A percentile compares a stretch with the other conserved stretches of the same genome.
phyloP scores from a whole-genome alignment of 1,140 invertebrate genomes.

The Meloidogyne exigua region DNA sequence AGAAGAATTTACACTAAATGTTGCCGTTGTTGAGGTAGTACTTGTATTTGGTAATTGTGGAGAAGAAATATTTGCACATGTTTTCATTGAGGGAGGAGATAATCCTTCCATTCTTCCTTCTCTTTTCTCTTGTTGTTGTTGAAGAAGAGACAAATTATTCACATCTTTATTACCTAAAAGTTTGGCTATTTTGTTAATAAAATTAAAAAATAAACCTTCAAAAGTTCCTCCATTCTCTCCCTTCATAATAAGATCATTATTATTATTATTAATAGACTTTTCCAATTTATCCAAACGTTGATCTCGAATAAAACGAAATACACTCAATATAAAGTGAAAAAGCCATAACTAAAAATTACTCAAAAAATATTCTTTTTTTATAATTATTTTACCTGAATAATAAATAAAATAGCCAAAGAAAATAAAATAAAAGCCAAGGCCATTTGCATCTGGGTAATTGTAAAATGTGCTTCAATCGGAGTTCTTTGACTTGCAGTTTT shows the following conservation, averaged over 20 bases:
- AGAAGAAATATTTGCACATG: constrained; percentile 4
- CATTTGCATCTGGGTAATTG: neutral
- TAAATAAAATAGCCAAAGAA: neutral
- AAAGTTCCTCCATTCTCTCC: neutral
- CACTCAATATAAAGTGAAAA: neutral
- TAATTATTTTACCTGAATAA: neutral
- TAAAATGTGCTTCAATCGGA: neutral
- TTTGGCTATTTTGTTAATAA: too few species aligned
- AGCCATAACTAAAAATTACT: neutral
- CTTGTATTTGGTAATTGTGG: neutral
- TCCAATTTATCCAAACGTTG: neutral
- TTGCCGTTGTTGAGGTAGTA: neutral
- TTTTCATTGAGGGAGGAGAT: neutral
- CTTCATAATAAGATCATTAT: neutral
- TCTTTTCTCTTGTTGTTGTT: neutral
- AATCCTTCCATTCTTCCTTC: too few species aligned
- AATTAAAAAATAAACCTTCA: neutral
- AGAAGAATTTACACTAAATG: constrained; percentile 1
- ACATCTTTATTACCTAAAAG: neutral
- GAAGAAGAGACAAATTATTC: neutral
- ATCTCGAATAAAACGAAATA: neutral
- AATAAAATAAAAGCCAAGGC: neutral
- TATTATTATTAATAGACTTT: neutral
- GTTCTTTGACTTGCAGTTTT: neutral
- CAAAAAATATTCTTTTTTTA: neutral